These are phyloP conservation scores for Panulirus ornatus DNA, from an alignment of 1,140 invertebrate species.

Conservation along the genomic window DNA sequence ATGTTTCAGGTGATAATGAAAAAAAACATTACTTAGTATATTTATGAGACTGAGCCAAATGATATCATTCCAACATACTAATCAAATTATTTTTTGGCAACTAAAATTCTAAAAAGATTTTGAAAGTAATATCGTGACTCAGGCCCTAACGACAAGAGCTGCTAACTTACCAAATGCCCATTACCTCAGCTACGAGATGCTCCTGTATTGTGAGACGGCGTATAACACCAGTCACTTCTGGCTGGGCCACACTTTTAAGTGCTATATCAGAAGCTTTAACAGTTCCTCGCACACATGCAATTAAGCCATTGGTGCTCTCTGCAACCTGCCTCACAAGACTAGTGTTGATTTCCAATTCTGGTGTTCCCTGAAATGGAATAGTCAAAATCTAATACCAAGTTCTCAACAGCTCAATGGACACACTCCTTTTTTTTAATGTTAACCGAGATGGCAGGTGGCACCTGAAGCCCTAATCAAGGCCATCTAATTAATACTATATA, in stretches of 20 bases:
- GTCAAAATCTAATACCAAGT: neutral
- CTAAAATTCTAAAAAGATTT: too few species aligned
- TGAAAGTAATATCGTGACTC: too few species aligned
- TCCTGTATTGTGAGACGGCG: slow-evolving; percentile 63
- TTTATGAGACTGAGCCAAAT: too few species aligned
- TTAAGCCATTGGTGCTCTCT: slow-evolving; percentile 7
- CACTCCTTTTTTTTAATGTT: neutral
- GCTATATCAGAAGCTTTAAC: slow-evolving; percentile 42
- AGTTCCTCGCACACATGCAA: slow-evolving; percentile 56
- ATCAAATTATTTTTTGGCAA: too few species aligned
- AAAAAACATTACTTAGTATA: too few species aligned
- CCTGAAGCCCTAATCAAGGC: too few species aligned
- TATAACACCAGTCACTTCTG: slow-evolving; percentile 50
- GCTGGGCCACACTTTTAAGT: slow-evolving; percentile 26
- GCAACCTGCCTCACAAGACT: neutral
- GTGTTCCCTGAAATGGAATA: slow-evolving; percentile 34
- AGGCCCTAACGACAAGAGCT: too few species aligned
- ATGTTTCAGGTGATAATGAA: too few species aligned
- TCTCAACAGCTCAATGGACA: neutral
- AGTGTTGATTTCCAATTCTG: slow-evolving; percentile 53
- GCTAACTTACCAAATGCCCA: slow-evolving; percentile 65
- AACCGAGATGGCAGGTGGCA: too few species aligned
- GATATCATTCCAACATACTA: too few species aligned
- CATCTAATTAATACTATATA: neutral
- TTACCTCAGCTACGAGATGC: slow-evolving; percentile 58